Evolutionary conservation across 2,888 invertebrate genomes (phyloP).

Genomic region (Patella ulyssiponensis): DNA sequence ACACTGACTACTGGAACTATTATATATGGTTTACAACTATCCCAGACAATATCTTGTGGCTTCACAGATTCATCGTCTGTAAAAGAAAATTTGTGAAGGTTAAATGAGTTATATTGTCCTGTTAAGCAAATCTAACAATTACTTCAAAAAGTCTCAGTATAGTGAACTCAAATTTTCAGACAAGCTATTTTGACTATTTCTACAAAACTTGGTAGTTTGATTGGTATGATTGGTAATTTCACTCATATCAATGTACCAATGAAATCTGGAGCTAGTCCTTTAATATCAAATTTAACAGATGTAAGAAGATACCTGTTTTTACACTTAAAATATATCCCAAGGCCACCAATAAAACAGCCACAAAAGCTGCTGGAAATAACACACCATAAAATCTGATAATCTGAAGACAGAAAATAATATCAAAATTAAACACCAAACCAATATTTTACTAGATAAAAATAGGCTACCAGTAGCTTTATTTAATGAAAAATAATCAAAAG

Average conservation of each 20-base stretch:
- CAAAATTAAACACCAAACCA: background rate
- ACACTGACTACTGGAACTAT: background rate
- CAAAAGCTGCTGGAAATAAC: conserved; percentile 79
- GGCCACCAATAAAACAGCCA: conserved; percentile 57
- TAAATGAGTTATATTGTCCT: no score
- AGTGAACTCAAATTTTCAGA: no score
- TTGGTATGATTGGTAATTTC: no score
- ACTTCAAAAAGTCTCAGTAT: no score
- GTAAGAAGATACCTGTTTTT: background rate
- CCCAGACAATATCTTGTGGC: background rate
- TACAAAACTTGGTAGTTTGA: no score
- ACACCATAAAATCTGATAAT: conserved; percentile 80
- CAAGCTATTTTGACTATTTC: no score
- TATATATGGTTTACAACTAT: background rate
- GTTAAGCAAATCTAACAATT: no score
- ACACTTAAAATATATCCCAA: conserved; percentile 26
- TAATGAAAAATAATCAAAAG: background rate
- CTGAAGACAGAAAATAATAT: conserved; percentile 63
- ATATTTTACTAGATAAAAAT: no score
- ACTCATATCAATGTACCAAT: no score
- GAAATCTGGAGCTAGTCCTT: no score
- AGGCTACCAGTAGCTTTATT: background rate
- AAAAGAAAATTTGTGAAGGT: background rate
- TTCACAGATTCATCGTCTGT: background rate
- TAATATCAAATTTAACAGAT: background rate